These are phyloP conservation scores for Pelecanoides urinatrix DNA, from an alignment of 2,113 vertebrate species.

Conservation along the genomic window DNA sequence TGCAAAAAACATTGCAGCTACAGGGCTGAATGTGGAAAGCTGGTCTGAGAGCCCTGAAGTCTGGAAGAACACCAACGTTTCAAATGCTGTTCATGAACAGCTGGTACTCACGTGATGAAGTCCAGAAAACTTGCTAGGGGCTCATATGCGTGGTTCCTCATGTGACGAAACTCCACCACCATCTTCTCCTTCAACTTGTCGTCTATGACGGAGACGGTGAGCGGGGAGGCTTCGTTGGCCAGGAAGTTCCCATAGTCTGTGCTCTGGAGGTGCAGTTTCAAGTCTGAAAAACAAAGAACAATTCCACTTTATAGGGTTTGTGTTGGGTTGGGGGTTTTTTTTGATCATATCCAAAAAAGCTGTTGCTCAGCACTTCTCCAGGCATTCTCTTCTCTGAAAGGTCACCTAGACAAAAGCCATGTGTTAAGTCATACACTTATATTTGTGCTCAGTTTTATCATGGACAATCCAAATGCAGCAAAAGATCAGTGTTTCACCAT, in stretches of 20 bases:
- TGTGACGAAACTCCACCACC: constrained; percentile 98
- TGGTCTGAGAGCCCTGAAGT: not conserved
- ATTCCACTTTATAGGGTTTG: not conserved
- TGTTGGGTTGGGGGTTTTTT: not conserved
- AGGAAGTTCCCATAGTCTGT: constrained; percentile 98
- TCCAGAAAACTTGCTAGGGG: constrained; percentile 96
- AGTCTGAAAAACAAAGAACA: constrained; percentile 74
- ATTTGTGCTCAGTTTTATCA: not conserved
- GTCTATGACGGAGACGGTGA: constrained; percentile 94
- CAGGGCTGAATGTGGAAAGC: not conserved
- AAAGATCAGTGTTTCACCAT: not conserved
- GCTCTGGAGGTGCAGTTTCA: constrained; percentile 97
- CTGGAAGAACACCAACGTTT: not conserved
- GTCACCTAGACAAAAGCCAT: not conserved
- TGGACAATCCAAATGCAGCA: not conserved
- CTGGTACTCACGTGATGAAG: constrained; percentile 89
- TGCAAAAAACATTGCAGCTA: not conserved
- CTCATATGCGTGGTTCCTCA: constrained; percentile 98
- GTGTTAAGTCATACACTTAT: not conserved
- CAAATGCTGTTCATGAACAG: not conserved
- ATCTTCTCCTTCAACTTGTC: constrained; percentile 99
- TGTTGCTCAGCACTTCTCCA: not conserved
- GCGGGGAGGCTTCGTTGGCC: constrained; percentile 93
- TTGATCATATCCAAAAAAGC: not conserved
- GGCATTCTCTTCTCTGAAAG: not conserved